Evolutionary conservation across 2,888 invertebrate genomes (phyloP).

Genomic region (Ophion costatus): DNA sequence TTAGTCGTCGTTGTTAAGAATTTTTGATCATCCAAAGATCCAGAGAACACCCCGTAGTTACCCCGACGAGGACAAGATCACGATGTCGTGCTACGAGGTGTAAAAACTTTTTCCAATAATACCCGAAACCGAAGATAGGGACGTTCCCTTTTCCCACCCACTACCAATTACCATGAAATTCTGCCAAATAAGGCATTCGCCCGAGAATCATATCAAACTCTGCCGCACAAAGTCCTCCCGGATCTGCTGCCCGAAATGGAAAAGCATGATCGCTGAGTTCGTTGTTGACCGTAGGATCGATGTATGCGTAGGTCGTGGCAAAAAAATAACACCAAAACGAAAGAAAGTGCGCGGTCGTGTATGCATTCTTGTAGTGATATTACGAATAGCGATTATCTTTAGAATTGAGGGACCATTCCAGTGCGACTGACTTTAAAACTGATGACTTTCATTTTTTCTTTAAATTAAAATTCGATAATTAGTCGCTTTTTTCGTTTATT

Average conservation of each 20-base stretch:
- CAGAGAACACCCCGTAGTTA: no score
- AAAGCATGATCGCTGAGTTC: constrained; percentile 17
- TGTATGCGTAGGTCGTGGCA: constrained; percentile 28
- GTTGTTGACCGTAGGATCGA: constrained; percentile 21
- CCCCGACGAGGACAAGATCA: background rate
- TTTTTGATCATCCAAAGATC: background rate
- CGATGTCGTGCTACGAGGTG: background rate
- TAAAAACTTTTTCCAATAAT: no score
- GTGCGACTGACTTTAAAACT: no score
- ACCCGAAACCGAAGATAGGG: background rate
- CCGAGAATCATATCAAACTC: background rate
- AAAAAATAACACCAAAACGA: constrained; percentile 21
- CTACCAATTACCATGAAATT: background rate
- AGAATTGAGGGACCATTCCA: background rate
- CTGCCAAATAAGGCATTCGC: background rate
- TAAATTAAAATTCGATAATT: no score
- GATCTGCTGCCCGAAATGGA: background rate
- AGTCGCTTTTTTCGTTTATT: no score
- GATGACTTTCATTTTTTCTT: no score
- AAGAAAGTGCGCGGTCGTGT: background rate
- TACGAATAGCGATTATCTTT: background rate
- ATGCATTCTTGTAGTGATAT: constrained; percentile 20
- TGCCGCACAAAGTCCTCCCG: background rate
- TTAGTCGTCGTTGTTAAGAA: background rate
- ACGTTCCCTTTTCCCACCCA: background rate